These are phyloP conservation scores for Probosciger aterrimus DNA, from an alignment of 2,113 vertebrate genomes.

Conservation along the genomic window DNA sequence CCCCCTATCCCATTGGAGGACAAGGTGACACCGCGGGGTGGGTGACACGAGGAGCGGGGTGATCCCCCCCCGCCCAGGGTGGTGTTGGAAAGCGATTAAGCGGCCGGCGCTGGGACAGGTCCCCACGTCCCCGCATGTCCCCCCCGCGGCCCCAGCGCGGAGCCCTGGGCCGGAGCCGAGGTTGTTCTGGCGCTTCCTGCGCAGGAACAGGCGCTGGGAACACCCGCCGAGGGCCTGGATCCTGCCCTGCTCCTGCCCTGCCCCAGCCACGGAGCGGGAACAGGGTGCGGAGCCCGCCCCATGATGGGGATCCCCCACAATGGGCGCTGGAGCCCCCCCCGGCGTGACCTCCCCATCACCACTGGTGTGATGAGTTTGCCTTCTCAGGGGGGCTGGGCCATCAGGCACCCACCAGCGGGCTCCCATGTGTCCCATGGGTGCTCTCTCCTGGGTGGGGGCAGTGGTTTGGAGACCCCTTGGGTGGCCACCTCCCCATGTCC, in stretches of 20 bases:
- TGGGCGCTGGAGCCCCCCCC: background rate
- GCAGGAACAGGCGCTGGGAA: constrained; percentile 39
- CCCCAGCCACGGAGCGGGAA: background rate
- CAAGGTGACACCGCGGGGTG: background rate
- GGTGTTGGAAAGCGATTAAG: constrained; percentile 50
- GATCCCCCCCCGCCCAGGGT: background rate
- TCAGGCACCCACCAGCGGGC: accelerated
- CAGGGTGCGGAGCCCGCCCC: accelerated
- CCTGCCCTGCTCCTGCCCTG: background rate
- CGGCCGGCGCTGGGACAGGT: background rate
- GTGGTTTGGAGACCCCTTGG: background rate
- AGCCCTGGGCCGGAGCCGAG: background rate
- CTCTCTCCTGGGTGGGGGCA: background rate
- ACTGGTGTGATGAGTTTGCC: background rate
- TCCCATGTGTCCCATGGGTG: background rate
- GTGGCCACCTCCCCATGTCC: accelerated
- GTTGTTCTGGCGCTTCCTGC: constrained; percentile 28
- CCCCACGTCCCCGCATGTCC: background rate
- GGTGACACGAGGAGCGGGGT: accelerated
- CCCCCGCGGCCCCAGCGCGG: background rate
- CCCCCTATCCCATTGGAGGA: background rate
- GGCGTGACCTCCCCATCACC: accelerated
- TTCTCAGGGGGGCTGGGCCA: background rate
- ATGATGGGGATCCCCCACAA: accelerated
- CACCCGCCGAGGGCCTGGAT: background rate